Base-by-base conservation (phyloP, 2,113 vertebrate genomes). In the Limanda limanda region DNA sequence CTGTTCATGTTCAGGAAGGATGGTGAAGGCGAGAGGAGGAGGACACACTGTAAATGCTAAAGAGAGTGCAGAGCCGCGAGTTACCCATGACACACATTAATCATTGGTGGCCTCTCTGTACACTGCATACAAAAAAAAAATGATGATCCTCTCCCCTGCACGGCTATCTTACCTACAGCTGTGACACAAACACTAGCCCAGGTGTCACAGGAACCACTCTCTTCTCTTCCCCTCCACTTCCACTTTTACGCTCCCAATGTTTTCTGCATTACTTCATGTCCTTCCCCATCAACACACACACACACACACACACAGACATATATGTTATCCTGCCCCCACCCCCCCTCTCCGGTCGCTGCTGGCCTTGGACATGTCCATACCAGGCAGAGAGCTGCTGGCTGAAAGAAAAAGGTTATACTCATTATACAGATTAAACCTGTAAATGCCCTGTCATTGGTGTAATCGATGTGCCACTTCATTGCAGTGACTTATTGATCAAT, bases 401-500 rank as follows among this genome's bases (percentile, higher is more conserved):
- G 68, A 87, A 88, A 89, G 79, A 86, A 92, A 91, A 94, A 93
- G 92, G 91, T 92, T 92, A 91, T 67, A 64, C 90, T 93, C 92
- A 92, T 95, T 94, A 94, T 90, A 91, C 89, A 92, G 91, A 95
- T 94, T 93, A 94, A 95, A 94, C 90, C 89, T 92, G 89, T 93
- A 92, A 94, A 93, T 93, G 92, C 90, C 84, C 90, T 88, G 91
- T 92, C 92, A 89, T 92, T 88, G 90, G 84, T 76, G 62, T 89
- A 94, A 95, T 94, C 91, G 82, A 94, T 95, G 90, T 86, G 89
- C 89, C 91, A 94, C 93, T 94, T 94, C 92, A 94, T 92, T 89
- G 91, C 89, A 78, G 89, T 93, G 91, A 92, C 89, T 90, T 94
- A 95, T 94, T 90, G 93, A 95, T 94, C 87, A 64, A 54, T 85